Evolutionary conservation across 2,113 vertebrate genomes (phyloP).

Genomic region (Pardalotus punctatus): DNA sequence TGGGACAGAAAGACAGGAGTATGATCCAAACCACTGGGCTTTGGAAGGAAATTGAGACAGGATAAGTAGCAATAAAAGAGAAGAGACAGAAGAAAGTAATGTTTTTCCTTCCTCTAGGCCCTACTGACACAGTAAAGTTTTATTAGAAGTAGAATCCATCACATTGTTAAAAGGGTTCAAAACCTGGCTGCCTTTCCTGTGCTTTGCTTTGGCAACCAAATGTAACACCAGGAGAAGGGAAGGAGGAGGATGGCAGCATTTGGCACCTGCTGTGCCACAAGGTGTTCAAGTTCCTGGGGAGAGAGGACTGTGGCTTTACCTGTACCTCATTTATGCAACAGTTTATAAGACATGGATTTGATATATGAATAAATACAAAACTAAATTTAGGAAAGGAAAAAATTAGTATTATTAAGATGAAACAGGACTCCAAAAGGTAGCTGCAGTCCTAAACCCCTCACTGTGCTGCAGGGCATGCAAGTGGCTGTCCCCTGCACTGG

Average conservation of each 20-base stretch:
- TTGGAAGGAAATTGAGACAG: neutral
- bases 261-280: neutral
- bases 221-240: neutral
- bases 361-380: neutral
- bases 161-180: neutral
- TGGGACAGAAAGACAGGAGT: neutral
- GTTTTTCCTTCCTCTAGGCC: neutral
- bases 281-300: neutral
- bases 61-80: neutral
- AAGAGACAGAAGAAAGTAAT: neutral
- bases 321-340: neutral
- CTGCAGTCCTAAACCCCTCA: neutral
- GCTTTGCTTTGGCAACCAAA: neutral
- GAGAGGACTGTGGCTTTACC: neutral
- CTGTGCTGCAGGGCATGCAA: accelerated
- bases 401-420: neutral
- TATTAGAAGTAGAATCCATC: neutral
- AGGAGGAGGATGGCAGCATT: neutral
- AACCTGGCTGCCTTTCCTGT: neutral
- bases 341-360: neutral
- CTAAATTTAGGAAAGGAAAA: neutral
- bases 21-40: neutral
- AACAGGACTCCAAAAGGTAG: neutral
- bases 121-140: neutral
- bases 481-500: accelerated